Conservation (phyloP, 2,888 invertebrate species). For the Sphinx pinastri region DNA sequence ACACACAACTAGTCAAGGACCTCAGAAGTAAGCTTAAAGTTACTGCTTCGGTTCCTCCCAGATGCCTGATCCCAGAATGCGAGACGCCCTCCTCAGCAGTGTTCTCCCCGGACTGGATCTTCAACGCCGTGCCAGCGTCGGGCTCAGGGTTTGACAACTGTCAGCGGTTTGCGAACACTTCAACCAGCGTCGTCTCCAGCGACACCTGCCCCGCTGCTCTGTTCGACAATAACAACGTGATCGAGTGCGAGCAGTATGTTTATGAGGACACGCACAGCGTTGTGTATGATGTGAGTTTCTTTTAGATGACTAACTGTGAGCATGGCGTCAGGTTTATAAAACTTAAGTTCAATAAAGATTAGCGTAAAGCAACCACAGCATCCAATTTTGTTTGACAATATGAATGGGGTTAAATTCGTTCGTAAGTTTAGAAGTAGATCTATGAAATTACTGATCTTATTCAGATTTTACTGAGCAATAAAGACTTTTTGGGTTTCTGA, state of each 20-base stretch:
- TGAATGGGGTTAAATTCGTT: too few species aligned
- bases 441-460: too few species aligned
- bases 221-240: conserved; percentile 49
- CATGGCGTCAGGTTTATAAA: background rate
- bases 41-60: conserved; percentile 32
- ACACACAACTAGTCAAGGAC: too few species aligned
- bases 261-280: conserved; percentile 63
- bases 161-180: conserved; percentile 58
- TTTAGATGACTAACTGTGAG: background rate
- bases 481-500: too few species aligned
- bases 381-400: too few species aligned
- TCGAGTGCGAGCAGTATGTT: conserved; percentile 55
- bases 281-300: conserved; percentile 67
- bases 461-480: too few species aligned
- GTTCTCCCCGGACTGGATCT: conserved; percentile 71
- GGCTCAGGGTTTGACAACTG: conserved; percentile 70
- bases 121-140: conserved; percentile 66
- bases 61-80: conserved; percentile 58
- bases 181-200: conserved; percentile 5
- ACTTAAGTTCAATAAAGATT: background rate
- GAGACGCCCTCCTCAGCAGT: conserved; percentile 45
- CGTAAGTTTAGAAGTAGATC: too few species aligned
- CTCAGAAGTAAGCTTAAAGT: background rate
- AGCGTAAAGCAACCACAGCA: too few species aligned
- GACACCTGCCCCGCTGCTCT: conserved; percentile 55